phyloP scores from a whole-genome alignment of 2,113 vertebrate species.

The Chaetorhynchus papuensis region DNA sequence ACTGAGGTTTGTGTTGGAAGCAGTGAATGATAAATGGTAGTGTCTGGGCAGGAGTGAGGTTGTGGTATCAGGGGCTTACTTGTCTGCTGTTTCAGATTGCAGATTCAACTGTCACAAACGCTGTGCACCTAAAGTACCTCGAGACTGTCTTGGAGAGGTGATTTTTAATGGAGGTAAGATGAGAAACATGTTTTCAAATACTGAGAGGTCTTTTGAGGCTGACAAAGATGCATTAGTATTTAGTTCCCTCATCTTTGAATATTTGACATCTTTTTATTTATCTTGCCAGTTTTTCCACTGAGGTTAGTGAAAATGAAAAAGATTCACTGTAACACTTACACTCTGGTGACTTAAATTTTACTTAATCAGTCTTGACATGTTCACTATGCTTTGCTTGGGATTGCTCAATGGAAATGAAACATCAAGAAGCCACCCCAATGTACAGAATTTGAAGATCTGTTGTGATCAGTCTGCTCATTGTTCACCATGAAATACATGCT shows the following conservation, averaged over 20 bases:
- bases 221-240: background rate
- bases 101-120: slow-evolving; percentile 98
- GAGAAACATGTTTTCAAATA: background rate
- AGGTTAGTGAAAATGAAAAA: background rate
- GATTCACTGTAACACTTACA: background rate
- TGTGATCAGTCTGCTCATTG: background rate
- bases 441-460: background rate
- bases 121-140: slow-evolving; percentile 94
- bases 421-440: background rate
- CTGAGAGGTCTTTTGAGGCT: background rate
- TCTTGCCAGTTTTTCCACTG: background rate
- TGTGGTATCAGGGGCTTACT: background rate
- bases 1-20: background rate
- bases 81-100: slow-evolving; percentile 79
- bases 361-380: background rate
- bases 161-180: slow-evolving; percentile 90
- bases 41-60: background rate
- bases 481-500: background rate
- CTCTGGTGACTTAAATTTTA: background rate
- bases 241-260: background rate
- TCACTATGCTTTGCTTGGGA: background rate
- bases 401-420: background rate
- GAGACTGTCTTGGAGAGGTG: slow-evolving; percentile 95
- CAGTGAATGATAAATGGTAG: background rate
- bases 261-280: background rate